Conservation (phyloP, 2,113 vertebrate species). For the Melanotaenia duboulayi region DNA sequence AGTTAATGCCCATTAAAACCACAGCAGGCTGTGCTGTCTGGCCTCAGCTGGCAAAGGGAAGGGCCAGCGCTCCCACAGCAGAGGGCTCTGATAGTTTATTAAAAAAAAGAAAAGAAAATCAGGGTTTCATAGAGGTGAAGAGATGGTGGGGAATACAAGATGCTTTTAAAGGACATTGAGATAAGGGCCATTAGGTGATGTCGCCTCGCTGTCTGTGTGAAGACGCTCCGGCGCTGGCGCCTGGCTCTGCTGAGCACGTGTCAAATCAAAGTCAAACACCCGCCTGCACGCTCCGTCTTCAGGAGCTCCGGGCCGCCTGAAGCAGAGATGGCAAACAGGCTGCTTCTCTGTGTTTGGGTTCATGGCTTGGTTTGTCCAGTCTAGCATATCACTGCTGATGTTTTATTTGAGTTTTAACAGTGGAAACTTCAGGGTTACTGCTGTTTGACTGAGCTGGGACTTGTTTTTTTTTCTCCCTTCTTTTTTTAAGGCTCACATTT, state of each 20-base stretch:
- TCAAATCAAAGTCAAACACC: conserved; percentile 88
- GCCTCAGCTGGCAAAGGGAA: conserved; percentile 44
- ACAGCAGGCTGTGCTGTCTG: conserved; percentile 54
- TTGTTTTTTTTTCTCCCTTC: too few species aligned
- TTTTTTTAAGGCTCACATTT: conserved; percentile 26
- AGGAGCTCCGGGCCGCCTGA: conserved; percentile 28
- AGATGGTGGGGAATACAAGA: conserved; percentile 87
- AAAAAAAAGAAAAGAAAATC: conserved; percentile 41
- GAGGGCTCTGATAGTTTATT: conserved; percentile 53
- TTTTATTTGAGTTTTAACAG: conserved; percentile 67
- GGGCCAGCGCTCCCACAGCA: conserved; percentile 22
- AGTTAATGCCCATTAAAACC: conserved; percentile 75
- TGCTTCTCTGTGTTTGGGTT: conserved; percentile 37
- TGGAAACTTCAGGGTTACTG: conserved; percentile 67
- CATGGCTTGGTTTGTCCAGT: conserved; percentile 37
- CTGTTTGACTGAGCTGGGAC: conserved; percentile 31
- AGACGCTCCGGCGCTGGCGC: conserved; percentile 86
- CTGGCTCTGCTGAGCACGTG: conserved; percentile 85
- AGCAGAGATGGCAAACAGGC: conserved; percentile 33
- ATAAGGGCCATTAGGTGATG: conserved; percentile 92
- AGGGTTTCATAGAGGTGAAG: conserved; percentile 84
- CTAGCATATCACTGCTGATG: conserved; percentile 26
- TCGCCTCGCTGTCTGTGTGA: conserved; percentile 91
- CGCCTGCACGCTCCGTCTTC: conserved; percentile 31
- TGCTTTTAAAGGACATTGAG: conserved; percentile 95